phyloP scores from a whole-genome alignment of 2,888 invertebrate species.

The Callinectes sapidus region DNA sequence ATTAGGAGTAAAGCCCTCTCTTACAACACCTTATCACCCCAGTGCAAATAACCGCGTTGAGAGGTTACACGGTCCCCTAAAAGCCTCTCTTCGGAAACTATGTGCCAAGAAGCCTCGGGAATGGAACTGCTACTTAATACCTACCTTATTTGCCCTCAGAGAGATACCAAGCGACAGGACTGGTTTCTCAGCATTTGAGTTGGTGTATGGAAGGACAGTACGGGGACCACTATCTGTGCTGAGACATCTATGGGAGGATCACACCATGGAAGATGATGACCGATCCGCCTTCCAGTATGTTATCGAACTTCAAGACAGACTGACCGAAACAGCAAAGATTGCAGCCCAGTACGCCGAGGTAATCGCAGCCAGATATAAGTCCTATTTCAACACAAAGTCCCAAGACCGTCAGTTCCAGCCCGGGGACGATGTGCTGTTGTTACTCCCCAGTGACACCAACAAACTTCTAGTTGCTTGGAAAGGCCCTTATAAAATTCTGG shows the following conservation, averaged over 20 bases:
- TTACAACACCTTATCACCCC: constrained; percentile 21
- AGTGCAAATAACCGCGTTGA: not conserved
- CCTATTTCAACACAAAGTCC: not conserved
- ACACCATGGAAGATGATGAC: not conserved
- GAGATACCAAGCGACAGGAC: constrained; percentile 44
- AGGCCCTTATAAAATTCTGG: not conserved
- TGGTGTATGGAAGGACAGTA: not conserved
- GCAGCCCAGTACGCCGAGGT: constrained; percentile 21
- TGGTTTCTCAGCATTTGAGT: not conserved
- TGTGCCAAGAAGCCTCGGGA: constrained; percentile 38
- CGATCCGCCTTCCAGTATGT: not conserved
- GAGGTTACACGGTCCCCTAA: not conserved
- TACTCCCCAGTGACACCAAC: not conserved
- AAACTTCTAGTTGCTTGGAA: not conserved
- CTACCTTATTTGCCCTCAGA: constrained; percentile 39
- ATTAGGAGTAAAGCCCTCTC: constrained; percentile 1
- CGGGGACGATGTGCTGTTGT: constrained; percentile 9
- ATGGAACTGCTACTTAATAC: constrained; percentile 50
- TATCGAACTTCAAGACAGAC: not conserved
- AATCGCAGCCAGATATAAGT: not conserved
- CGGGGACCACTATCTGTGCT: too few relatives aligned
- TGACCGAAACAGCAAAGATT: constrained; percentile 9
- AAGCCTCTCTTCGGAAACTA: not conserved
- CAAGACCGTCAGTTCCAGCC: constrained; percentile 3
- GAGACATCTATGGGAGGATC: constrained; percentile 35